Conservation (phyloP, 1,140 invertebrate species). For the Ceratitis capitata region DNA sequence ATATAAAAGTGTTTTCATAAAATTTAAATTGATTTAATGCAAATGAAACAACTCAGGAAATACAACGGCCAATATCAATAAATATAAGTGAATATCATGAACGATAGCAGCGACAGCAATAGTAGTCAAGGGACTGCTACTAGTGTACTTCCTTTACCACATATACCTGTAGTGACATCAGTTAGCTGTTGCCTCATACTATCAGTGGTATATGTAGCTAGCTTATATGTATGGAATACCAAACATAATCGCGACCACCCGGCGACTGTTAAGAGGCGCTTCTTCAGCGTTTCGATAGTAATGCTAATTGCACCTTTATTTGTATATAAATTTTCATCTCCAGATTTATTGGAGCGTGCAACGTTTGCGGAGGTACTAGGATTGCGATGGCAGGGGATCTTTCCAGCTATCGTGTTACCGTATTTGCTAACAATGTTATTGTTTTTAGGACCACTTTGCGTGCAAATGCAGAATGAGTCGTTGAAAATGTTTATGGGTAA, state of each 20-base stretch:
- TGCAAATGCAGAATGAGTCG: constrained; percentile 76
- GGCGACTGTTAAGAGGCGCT: constrained; percentile 86
- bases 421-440: constrained; percentile 84
- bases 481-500: constrained; percentile 77
- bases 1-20: background rate
- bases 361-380: constrained; percentile 80
- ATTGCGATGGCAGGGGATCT: constrained; percentile 76
- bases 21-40: background rate
- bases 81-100: background rate
- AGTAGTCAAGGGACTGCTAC: background rate
- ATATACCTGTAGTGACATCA: constrained; percentile 57
- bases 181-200: constrained; percentile 75
- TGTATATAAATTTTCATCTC: constrained; percentile 75
- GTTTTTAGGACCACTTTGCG: constrained; percentile 83
- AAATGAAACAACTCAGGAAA: background rate
- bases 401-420: constrained; percentile 79
- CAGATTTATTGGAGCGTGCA: constrained; percentile 70
- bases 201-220: constrained; percentile 80
- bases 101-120: background rate
- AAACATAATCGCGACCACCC: constrained; percentile 84
- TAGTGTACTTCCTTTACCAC: constrained; percentile 39
- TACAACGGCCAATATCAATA: background rate
- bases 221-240: constrained; percentile 84
- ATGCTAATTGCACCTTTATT: constrained; percentile 81
- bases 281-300: constrained; percentile 85